These are phyloP conservation scores for Austrolebias charrua DNA, from an alignment of 2,797 vertebrate species.

Conservation along the genomic window DNA sequence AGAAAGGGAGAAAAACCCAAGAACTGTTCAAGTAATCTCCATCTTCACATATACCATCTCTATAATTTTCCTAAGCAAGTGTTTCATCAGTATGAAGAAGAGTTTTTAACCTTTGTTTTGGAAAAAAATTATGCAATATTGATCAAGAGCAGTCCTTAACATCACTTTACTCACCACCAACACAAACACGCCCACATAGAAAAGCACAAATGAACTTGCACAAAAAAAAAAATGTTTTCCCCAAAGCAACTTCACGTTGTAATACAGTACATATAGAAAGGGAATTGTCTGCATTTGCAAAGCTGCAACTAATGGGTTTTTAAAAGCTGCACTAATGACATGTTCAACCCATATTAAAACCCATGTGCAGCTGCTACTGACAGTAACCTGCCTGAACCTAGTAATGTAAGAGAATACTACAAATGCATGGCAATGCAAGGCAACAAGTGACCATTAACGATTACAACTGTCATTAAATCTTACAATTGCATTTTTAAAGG, in stretches of 20 bases:
- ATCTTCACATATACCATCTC: slow-evolving; percentile 11
- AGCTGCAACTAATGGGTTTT: slow-evolving; percentile 4
- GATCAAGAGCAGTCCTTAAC: slow-evolving; percentile 51
- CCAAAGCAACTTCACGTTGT: slow-evolving; percentile 7
- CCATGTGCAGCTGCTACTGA: slow-evolving; percentile 1
- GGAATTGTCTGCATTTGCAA: slow-evolving; percentile 1
- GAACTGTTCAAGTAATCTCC: background rate
- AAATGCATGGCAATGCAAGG: background rate
- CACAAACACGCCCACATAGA: slow-evolving; percentile 59
- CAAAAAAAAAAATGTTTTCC: slow-evolving; percentile 18
- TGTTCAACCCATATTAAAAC: slow-evolving; percentile 4
- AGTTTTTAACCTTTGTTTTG: slow-evolving; percentile 34
- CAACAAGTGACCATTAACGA: background rate
- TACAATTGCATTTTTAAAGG: background rate
- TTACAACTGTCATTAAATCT: background rate
- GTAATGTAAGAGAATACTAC: background rate
- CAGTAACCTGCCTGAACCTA: background rate
- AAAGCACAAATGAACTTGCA: slow-evolving; percentile 49
- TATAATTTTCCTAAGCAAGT: slow-evolving; percentile 39
- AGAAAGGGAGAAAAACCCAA: background rate
- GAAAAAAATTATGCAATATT: slow-evolving; percentile 54
- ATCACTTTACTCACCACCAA: slow-evolving; percentile 49
- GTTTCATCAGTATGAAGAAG: slow-evolving; percentile 24
- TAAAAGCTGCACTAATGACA: slow-evolving; percentile 18
- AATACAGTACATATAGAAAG: slow-evolving; percentile 18